Evolutionary conservation across 2,797 vertebrate genomes (phyloP).

Genomic region (Amphiprion clarkii): DNA sequence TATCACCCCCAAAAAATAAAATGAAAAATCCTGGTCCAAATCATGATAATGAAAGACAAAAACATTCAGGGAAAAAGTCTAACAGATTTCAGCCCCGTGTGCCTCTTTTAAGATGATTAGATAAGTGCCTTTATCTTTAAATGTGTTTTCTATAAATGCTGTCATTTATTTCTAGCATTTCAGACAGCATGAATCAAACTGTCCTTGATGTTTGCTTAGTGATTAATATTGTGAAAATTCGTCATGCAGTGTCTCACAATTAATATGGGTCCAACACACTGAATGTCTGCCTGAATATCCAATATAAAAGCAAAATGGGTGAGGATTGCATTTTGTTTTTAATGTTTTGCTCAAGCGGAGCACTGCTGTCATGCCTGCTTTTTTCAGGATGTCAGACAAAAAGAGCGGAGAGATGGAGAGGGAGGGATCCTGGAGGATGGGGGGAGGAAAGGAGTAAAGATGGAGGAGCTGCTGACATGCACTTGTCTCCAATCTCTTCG

Average conservation of each 20-base stretch:
- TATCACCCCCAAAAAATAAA: slow-evolving; percentile 3
- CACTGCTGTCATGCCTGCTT: slow-evolving; percentile 85
- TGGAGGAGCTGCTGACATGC: slow-evolving; percentile 91
- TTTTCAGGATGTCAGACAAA: slow-evolving; percentile 88
- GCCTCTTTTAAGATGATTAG: slow-evolving; percentile 63
- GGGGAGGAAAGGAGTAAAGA: slow-evolving; percentile 75
- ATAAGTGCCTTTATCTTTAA: slow-evolving; percentile 70
- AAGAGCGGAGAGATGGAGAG: slow-evolving; percentile 83
- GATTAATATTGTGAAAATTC: slow-evolving; percentile 77
- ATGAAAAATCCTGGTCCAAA: slow-evolving; percentile 15
- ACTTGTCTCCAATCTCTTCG: slow-evolving; percentile 99
- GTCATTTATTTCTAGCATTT: slow-evolving; percentile 73
- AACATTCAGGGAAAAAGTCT: slow-evolving; percentile 44
- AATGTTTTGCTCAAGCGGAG: slow-evolving; percentile 86
- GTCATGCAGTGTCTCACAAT: slow-evolving; percentile 76
- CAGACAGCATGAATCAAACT: slow-evolving; percentile 74
- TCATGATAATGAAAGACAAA: slow-evolving; percentile 43
- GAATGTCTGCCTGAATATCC: slow-evolving; percentile 76
- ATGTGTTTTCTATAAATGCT: slow-evolving; percentile 70
- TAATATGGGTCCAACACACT: slow-evolving; percentile 73
- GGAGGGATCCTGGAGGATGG: slow-evolving; percentile 82
- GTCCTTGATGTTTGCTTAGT: slow-evolving; percentile 74
- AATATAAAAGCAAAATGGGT: slow-evolving; percentile 77
- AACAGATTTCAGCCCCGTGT: slow-evolving; percentile 50
- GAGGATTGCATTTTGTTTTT: slow-evolving; percentile 86